Percentiles rank a stretch among this genome's conserved stretches.
Evolutionary conservation across 1,140 invertebrate genomes (phyloP).

Genomic region (Linepithema humile): DNA sequence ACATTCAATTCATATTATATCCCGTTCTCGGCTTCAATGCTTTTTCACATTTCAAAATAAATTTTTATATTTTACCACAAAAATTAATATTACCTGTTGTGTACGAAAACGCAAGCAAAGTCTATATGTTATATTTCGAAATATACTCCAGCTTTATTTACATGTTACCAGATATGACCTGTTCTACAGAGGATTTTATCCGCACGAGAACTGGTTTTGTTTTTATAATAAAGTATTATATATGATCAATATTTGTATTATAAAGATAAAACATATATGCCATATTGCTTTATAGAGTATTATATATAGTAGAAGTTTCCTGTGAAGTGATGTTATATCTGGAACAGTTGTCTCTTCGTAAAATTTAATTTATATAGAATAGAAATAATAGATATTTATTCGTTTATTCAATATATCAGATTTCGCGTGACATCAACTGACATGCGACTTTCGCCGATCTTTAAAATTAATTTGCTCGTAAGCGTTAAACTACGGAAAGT

Average conservation of each 20-base stretch:
- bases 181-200: background rate
- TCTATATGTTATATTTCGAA: background rate
- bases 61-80: conserved; percentile 6
- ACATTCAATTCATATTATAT: conserved; percentile 9
- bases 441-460: background rate
- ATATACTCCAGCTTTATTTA: conserved; percentile 5
- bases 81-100: conserved; percentile 1
- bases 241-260: background rate
- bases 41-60: background rate
- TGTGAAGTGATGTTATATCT: background rate
- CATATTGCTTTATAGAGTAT: no score
- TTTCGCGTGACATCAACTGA: background rate
- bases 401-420: background rate
- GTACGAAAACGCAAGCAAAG: background rate
- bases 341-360: background rate
- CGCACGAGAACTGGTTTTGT: background rate
- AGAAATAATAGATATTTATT: background rate
- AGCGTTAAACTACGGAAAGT: conserved; percentile 22
- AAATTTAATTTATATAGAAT: background rate
- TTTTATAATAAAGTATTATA: background rate
- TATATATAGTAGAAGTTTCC: background rate
- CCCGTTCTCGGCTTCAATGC: background rate
- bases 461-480: conserved; percentile 46
- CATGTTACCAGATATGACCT: background rate
- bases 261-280: no score